A percentile compares a stretch with the other conserved stretches of the same genome.
Evolutionary conservation across 1,140 invertebrate genomes (phyloP).

Genomic region (Drosophila kurseongensis): DNA sequence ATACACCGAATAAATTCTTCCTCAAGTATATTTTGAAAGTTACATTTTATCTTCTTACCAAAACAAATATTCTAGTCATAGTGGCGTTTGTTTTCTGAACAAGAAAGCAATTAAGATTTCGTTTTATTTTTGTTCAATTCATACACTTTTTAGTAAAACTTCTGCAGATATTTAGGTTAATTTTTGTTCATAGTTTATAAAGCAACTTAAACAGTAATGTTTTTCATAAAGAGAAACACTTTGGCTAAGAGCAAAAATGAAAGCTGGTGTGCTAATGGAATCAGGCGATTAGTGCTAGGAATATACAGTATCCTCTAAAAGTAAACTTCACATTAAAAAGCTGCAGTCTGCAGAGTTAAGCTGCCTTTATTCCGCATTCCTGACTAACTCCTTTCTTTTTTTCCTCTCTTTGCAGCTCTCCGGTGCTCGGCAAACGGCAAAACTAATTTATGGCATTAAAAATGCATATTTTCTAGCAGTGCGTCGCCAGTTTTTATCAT

Average conservation of each 20-base stretch:
- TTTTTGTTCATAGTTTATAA: no score
- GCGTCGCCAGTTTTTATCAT: constrained; percentile 76
- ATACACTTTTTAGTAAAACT: not conserved
- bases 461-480: constrained; percentile 83
- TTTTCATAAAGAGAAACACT: not conserved
- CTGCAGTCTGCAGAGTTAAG: constrained; percentile 22
- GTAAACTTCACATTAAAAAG: constrained; percentile 1
- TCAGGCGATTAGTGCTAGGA: constrained; percentile 26
- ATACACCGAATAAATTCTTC: no score
- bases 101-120: no score
- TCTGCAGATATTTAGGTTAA: no score
- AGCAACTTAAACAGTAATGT: not conserved
- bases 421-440: constrained; percentile 67
- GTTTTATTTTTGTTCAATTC: no score
- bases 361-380: constrained; percentile 12
- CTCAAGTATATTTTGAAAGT: no score
- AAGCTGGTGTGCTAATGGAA: constrained; percentile 41
- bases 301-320: constrained; percentile 12
- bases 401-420: constrained; percentile 41
- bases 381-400: constrained; percentile 19
- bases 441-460: constrained; percentile 83
- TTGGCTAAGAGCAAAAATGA: constrained; percentile 4
- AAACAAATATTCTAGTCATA: no score
- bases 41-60: no score
- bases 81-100: no score